Evolutionary conservation across 1,140 invertebrate species (phyloP), one percentile per base, ranked within the genome.

Genomic region (Drosophila kurseongensis): DNA sequence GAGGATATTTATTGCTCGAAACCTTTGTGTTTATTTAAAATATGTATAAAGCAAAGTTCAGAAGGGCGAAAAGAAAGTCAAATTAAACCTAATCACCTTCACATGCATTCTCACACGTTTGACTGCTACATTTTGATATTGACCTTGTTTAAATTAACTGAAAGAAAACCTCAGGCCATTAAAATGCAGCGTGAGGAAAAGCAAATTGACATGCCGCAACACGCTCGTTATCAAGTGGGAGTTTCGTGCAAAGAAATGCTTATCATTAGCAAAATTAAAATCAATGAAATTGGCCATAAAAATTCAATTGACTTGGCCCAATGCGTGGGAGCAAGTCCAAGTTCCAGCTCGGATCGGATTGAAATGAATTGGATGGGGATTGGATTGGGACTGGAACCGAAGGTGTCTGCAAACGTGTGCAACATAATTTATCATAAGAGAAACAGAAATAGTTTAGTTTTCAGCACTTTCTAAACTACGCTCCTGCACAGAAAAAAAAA

Each of bases 231-330:
- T 84, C 80, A 69, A 62, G 38, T 52, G 47, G 61, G 32, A 50
- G 51, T 47, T 71, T 73, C 83, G 82, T 88, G 82, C 82, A 82
- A 86, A 86, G 84, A 86, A 86, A 86, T 58, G 76, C 79, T 86
- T 88, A 86, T 86, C 83, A 86, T 86, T 88, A 88, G 83, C 83
- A 88, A 88, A 88, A 89, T 88, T 88, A 88, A 89, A 88, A 88
- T 88, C 83, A 88, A 88, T 88, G 83, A 89, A 88, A 88, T 88
- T 89, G 84, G 66, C 85, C 85, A 84, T 89, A 80, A 89, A 89
- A 89, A 89, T 89, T 90, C 84, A 88, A 90, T 89, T 79, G 75
- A 62, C 78, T 72, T 72, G 68, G 51, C 78, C 54, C 48, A 52
- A 59, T 52, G 74, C 65, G 65, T 78, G 76, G 76, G 76, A 69